Percentiles rank a stretch among this genome's conserved stretches.
Conservation (phyloP, 2,797 vertebrate species). For the Pitangus sulphuratus region DNA sequence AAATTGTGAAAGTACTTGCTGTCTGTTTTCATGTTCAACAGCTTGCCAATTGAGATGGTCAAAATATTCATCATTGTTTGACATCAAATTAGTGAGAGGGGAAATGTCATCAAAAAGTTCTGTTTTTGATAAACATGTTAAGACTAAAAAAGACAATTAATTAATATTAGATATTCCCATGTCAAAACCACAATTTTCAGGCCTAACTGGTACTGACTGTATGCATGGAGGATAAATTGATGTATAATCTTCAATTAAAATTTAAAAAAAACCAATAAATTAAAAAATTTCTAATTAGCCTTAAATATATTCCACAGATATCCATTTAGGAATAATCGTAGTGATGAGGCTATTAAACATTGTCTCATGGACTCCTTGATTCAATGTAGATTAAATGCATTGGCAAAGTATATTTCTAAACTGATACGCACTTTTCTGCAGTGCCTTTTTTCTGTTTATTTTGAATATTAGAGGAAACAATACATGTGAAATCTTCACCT, state of each 20-base stretch:
- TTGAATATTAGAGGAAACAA: background rate
- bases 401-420: background rate
- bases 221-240: background rate
- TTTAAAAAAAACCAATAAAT: background rate
- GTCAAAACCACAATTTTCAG: background rate
- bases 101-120: background rate
- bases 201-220: background rate
- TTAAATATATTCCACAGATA: background rate
- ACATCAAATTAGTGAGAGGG: background rate
- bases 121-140: background rate
- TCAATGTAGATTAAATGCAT: background rate
- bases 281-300: background rate
- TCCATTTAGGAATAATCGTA: conserved; percentile 24
- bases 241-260: conserved; percentile 2
- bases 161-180: background rate
- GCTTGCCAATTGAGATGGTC: background rate
- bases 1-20: background rate
- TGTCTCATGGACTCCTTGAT: background rate
- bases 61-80: background rate
- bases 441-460: background rate
- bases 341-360: background rate
- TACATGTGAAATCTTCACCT: background rate
- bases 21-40: background rate
- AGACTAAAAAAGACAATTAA: background rate
- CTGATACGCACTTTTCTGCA: background rate